Base-by-base conservation (phyloP, 2,797 vertebrate species). In the Arctocebus calabarensis region DNA sequence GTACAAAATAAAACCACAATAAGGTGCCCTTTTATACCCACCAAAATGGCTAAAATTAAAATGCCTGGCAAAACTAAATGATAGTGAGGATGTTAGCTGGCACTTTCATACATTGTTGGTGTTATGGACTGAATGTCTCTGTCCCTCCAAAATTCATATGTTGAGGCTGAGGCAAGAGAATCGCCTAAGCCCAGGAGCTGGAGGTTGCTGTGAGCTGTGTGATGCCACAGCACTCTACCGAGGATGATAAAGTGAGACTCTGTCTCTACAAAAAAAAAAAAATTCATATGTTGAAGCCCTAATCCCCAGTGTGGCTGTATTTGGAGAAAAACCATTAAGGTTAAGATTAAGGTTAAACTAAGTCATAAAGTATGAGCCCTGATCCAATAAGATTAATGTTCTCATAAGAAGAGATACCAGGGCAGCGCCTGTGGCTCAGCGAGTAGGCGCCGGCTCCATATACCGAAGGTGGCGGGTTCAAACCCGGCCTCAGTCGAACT, bases 1-100 rank as follows among this genome's bases (percentile, higher is more conserved):
- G 64, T 87, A 91, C 55, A 78, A 78, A 85, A 75, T 57, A 66
- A 88, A 85, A 55, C 82, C 75, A 52, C 61, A 74, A 27, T 6
- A 68, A 81, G 75, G 40, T 55, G 29, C 57, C 27, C 59, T 55
- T 40, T 17, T 7, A 61, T 27, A 62, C 57, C 64, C 77, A 83
- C 87, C 22, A 73, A 40, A 68, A 52, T 7, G 57, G 71, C 29
- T 64, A 87, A 79, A 86, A 87, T 32, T 9, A 66, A 90, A 87
- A 87, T 70, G 48, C 48, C 94, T 74, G 19, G 74, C 77, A 43
- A 91, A 90, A 23, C 27, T 74, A 73, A 43, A 20, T 32, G 48
- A 48, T 74, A 40, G 66, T 0, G 17, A 79, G 64, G 37, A 16
- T 27, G 43, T 62, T 88, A 73, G 83, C 55, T 19, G 37, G 70